A percentile compares a stretch with the other conserved stretches of the same genome.
Conservation (phyloP, 2,113 vertebrate species). For the Scomber scombrus region DNA sequence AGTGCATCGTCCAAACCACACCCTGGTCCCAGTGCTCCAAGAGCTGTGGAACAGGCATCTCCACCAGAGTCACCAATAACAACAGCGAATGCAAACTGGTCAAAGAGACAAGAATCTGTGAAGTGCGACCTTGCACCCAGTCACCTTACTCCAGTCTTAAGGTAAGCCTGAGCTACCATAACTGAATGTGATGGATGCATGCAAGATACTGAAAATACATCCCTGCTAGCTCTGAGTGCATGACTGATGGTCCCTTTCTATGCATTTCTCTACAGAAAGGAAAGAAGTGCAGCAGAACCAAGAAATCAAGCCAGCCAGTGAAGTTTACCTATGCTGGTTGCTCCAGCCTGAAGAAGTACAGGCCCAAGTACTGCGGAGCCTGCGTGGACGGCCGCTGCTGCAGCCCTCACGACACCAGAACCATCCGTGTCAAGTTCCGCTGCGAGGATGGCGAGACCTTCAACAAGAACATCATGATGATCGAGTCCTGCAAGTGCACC, state of each 20-base stretch:
- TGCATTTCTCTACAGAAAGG: constrained; percentile 89
- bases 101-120: constrained; percentile 96
- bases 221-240: neutral
- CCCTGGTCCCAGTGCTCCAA: constrained; percentile 98
- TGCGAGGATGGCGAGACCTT: constrained; percentile 96
- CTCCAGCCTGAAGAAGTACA: constrained; percentile 95
- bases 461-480: constrained; percentile 98
- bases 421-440: constrained; percentile 94
- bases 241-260: constrained; percentile 38
- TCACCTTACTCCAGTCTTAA: constrained; percentile 90
- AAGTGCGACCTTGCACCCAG: constrained; percentile 95
- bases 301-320: constrained; percentile 88
- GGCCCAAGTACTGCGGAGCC: constrained; percentile 95
- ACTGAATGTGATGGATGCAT: neutral
- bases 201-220: neutral
- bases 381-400: constrained; percentile 97
- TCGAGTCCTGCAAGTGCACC: constrained; percentile 97
- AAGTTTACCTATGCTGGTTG: constrained; percentile 94
- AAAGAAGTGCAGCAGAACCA: constrained; percentile 96
- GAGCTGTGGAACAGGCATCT: constrained; percentile 96
- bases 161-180: constrained; percentile 83
- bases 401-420: constrained; percentile 93
- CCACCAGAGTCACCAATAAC: constrained; percentile 96
- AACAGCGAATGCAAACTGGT: constrained; percentile 94
- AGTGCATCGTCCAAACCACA: constrained; percentile 96